Evolutionary conservation across 2,113 vertebrate species (phyloP).

Genomic region (Amblyopsis rosae): DNA sequence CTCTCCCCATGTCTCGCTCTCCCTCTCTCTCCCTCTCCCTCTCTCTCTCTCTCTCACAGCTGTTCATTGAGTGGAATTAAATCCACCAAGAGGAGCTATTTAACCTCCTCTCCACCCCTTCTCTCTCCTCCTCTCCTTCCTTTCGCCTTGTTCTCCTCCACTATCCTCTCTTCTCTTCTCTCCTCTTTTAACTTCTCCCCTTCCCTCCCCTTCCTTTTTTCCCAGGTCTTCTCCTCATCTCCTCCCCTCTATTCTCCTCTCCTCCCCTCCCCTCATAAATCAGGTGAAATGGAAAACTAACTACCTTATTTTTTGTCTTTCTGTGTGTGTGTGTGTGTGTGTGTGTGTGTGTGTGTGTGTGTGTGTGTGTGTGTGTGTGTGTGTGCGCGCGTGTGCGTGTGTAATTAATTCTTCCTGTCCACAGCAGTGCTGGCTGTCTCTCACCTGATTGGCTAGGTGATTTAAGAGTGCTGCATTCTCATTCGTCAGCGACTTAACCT

Average conservation of each 20-base stretch:
- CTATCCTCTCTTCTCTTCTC: not conserved
- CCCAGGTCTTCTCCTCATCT: not conserved
- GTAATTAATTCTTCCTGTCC: slow-evolving; percentile 20
- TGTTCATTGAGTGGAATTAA: not conserved
- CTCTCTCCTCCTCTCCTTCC: not conserved
- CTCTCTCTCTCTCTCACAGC: not conserved
- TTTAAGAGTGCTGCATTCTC: slow-evolving; percentile 69
- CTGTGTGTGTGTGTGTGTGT: slow-evolving; percentile 18
- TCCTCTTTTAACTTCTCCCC: not conserved
- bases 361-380: slow-evolving; percentile 9
- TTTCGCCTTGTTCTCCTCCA: not conserved
- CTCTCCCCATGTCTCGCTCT: not conserved
- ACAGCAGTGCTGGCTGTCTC: slow-evolving; percentile 65
- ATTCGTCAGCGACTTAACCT: slow-evolving; percentile 66
- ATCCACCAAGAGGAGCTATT: not conserved
- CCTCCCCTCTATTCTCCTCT: not conserved
- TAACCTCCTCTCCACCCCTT: not conserved
- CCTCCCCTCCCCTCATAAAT: slow-evolving; percentile 35
- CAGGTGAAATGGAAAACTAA: slow-evolving; percentile 56
- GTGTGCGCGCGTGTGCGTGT: slow-evolving; percentile 10
- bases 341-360: slow-evolving; percentile 22
- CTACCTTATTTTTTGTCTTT: slow-evolving; percentile 46
- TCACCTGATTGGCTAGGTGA: slow-evolving; percentile 71
- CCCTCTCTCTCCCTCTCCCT: not conserved
- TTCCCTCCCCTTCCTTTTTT: not conserved